Evolutionary conservation across 2,113 vertebrate species (phyloP).

Genomic region (Archilochus colubris): DNA sequence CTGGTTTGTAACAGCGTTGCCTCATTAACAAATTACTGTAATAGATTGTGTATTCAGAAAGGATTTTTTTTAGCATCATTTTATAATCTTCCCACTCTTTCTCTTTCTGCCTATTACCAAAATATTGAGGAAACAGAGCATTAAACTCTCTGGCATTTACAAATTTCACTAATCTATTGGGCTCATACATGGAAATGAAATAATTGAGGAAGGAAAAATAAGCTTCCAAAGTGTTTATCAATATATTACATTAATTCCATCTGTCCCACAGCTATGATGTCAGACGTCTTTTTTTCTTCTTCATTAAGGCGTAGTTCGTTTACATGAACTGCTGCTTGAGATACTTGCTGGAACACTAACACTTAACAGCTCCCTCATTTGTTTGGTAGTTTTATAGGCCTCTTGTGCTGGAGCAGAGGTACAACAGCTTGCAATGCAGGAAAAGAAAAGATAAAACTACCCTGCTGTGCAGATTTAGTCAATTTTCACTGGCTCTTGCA

Average conservation of each 20-base stretch:
- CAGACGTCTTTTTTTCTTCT: constrained; percentile 34
- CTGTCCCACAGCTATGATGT: constrained; percentile 41
- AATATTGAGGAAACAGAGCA: constrained; percentile 38
- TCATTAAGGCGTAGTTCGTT: constrained; percentile 65
- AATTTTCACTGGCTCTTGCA: constrained; percentile 77
- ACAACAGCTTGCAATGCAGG: constrained; percentile 76
- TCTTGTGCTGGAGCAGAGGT: constrained; percentile 74
- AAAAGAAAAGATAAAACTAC: constrained; percentile 76
- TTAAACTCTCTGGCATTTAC: neutral
- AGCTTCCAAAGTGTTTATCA: constrained; percentile 60
- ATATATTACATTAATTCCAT: constrained; percentile 69
- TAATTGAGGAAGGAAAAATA: constrained; percentile 40
- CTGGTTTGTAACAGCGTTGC: constrained; percentile 52
- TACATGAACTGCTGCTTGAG: constrained; percentile 67
- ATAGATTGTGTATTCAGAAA: neutral
- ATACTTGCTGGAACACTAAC: constrained; percentile 74
- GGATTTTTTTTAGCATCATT: neutral
- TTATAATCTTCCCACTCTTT: constrained; percentile 29
- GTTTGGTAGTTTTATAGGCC: constrained; percentile 76
- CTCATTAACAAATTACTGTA: constrained; percentile 57
- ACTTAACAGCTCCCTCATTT: constrained; percentile 74
- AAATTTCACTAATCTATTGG: neutral
- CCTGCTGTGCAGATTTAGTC: constrained; percentile 78
- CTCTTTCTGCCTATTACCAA: constrained; percentile 13
- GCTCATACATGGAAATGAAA: constrained; percentile 16